These are phyloP conservation scores for Bibio marci DNA, from an alignment of 2,888 invertebrate species.

Conservation along the genomic window DNA sequence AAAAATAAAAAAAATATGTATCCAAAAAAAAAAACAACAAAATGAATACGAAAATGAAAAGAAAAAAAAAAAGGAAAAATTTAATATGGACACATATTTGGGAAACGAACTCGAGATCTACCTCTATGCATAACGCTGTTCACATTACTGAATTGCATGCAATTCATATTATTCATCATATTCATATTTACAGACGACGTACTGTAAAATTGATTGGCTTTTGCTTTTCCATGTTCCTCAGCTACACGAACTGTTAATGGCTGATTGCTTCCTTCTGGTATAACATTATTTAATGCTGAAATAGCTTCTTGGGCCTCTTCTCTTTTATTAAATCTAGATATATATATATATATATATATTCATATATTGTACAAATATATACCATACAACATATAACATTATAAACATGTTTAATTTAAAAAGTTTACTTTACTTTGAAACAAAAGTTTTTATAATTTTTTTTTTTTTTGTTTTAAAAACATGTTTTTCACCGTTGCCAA, in stretches of 20 bases:
- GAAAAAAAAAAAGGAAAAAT: background rate
- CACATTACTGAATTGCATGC: slow-evolving; percentile 11
- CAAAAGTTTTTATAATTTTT: too few relatives aligned
- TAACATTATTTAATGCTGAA: slow-evolving; percentile 63
- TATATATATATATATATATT: background rate
- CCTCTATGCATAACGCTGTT: slow-evolving; percentile 29
- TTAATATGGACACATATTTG: slow-evolving; percentile 28
- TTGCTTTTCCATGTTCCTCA: slow-evolving; percentile 30
- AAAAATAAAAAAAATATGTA: background rate
- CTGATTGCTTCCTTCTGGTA: slow-evolving; percentile 69
- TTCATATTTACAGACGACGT: slow-evolving; percentile 2
- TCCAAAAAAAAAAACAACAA: background rate
- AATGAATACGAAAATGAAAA: background rate
- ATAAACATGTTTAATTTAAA: too few relatives aligned
- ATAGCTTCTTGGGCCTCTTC: slow-evolving; percentile 86
- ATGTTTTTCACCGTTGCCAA: too few relatives aligned
- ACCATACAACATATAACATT: too few relatives aligned
- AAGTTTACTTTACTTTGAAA: too few relatives aligned
- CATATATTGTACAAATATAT: too few relatives aligned
- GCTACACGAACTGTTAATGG: slow-evolving; percentile 54
- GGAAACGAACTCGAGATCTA: slow-evolving; percentile 31
- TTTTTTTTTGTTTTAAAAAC: too few relatives aligned
- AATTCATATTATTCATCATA: slow-evolving; percentile 3
- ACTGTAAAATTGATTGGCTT: slow-evolving; percentile 22
- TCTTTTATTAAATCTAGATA: slow-evolving; percentile 59